Conservation (phyloP, 2,113 vertebrate genomes). For the Epinephelus fuscoguttatus region DNA sequence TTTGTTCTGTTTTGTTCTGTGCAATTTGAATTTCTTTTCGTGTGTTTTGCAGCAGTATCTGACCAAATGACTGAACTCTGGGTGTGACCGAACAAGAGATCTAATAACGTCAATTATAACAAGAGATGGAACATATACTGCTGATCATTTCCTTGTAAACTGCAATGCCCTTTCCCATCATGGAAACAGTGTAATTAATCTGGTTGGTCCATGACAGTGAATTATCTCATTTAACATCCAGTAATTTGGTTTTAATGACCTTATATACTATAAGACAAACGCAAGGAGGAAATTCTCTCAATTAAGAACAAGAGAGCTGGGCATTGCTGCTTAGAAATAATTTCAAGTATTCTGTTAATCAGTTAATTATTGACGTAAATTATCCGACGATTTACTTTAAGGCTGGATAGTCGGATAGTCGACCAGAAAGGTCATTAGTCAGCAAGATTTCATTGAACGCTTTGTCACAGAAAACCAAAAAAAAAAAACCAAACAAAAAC, state of each 20-base stretch:
- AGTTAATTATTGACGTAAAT: not conserved
- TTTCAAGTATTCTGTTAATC: not conserved
- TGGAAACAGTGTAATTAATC: not conserved
- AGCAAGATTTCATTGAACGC: too few species aligned
- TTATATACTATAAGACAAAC: not conserved
- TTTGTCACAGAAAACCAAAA: too few species aligned
- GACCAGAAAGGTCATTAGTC: too few species aligned
- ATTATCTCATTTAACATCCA: not conserved
- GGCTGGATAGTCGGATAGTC: too few species aligned
- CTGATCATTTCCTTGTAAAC: not conserved
- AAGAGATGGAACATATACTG: not conserved
- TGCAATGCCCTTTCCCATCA: not conserved
- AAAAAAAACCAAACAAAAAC: too few species aligned
- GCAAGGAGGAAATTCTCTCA: not conserved
- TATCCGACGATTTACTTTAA: too few species aligned
- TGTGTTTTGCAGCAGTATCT: not conserved
- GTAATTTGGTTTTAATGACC: not conserved
- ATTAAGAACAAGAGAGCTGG: not conserved
- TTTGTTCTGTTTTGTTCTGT: not conserved
- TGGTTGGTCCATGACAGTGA: not conserved
- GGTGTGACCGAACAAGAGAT: not conserved
- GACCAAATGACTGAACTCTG: not conserved
- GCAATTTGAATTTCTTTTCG: not conserved
- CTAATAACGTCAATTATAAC: too few species aligned
- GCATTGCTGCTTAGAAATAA: not conserved